Conservation (phyloP, 2,797 vertebrate genomes). For the Peromyscus nudipes region DNA sequence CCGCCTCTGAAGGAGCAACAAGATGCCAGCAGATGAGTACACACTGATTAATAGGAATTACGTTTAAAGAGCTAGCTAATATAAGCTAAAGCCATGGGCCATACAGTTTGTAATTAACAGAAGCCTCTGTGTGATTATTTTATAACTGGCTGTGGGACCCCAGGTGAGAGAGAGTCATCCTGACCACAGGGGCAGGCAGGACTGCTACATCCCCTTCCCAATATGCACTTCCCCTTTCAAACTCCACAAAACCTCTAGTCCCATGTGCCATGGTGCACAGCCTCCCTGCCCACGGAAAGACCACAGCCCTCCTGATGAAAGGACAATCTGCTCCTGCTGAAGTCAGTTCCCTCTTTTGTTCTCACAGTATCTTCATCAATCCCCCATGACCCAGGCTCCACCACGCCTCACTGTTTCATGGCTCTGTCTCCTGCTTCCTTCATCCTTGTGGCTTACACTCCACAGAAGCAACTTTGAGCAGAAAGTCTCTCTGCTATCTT, state of each 20-base stretch:
- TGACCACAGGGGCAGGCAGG: too few relatives aligned
- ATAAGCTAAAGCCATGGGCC: too few relatives aligned
- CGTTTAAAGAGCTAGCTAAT: too few relatives aligned
- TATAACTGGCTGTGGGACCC: too few relatives aligned
- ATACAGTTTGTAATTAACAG: too few relatives aligned
- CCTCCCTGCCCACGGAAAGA: not conserved
- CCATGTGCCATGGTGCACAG: not conserved
- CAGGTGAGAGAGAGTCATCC: too few relatives aligned
- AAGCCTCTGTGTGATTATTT: too few relatives aligned
- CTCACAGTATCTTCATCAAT: not conserved
- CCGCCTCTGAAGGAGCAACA: too few relatives aligned
- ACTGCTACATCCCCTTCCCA: too few relatives aligned
- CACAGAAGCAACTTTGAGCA: not conserved
- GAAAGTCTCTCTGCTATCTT: not conserved
- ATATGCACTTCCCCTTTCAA: not conserved
- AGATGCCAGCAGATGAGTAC: too few relatives aligned
- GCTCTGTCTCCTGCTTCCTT: not conserved
- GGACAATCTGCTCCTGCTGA: not conserved
- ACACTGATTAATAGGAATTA: too few relatives aligned
- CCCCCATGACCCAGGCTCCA: not conserved
- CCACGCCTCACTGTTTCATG: not conserved
- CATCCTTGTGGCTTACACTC: not conserved
- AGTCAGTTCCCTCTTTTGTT: not conserved
- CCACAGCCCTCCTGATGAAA: too few relatives aligned
- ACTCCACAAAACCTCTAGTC: not conserved